phyloP scores from a whole-genome alignment of 2,113 vertebrate genomes.

The Lophura nycthemera region DNA sequence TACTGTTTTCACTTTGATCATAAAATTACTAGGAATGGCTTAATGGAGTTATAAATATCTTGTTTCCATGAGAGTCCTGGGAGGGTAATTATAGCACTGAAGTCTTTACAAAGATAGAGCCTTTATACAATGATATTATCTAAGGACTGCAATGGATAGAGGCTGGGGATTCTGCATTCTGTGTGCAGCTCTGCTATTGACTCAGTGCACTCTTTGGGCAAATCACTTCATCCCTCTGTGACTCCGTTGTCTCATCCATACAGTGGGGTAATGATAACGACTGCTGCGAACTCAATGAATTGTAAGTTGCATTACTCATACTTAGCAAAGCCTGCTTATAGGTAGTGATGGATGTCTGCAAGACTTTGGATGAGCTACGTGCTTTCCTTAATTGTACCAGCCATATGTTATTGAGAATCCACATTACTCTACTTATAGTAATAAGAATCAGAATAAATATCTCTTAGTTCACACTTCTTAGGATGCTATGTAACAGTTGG shows the following conservation, averaged over 20 bases:
- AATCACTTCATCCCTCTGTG: constrained; percentile 11
- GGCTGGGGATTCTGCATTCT: neutral
- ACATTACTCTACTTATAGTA: neutral
- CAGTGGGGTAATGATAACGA: neutral
- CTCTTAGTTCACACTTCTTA: neutral
- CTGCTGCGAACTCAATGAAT: neutral
- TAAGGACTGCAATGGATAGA: constrained; percentile 15
- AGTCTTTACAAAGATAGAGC: constrained; percentile 56
- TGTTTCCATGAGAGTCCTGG: constrained; percentile 71
- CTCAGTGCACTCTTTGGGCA: neutral
- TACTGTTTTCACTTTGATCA: constrained; percentile 63
- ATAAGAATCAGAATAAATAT: neutral
- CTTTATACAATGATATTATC: constrained; percentile 55
- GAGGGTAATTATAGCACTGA: constrained; percentile 70
- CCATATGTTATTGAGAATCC: neutral
- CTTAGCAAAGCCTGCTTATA: neutral
- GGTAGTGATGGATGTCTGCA: neutral
- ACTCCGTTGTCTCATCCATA: constrained; percentile 5
- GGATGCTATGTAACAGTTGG: neutral
- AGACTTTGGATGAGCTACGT: neutral
- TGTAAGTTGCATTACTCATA: neutral
- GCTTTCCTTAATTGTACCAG: neutral
- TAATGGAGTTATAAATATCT: constrained; percentile 73
- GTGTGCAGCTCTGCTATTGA: constrained; percentile 24
- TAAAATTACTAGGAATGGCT: constrained; percentile 67